Conservation (phyloP, 2,113 vertebrate genomes). For the Pagrus major region DNA sequence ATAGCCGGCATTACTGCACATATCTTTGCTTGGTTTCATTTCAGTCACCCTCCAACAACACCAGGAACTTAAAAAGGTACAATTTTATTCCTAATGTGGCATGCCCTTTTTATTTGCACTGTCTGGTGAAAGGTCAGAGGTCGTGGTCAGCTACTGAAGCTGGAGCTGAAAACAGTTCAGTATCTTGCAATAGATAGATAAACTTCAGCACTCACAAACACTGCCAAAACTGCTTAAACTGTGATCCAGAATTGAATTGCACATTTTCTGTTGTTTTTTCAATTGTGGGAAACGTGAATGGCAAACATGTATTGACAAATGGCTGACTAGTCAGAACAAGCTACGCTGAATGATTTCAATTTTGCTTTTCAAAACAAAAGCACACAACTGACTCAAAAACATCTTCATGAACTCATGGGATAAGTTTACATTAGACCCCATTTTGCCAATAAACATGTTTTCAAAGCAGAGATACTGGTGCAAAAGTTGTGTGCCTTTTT, state of each 20-base stretch:
- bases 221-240: not conserved
- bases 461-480: not conserved
- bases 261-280: not conserved
- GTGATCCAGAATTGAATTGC: not conserved
- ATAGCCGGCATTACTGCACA: not conserved
- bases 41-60: not conserved
- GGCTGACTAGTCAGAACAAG: not conserved
- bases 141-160: not conserved
- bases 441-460: not conserved
- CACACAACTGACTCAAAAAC: not conserved
- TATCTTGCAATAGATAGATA: not conserved
- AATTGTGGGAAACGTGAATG: not conserved
- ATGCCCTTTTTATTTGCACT: constrained; percentile 1
- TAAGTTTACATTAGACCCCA: not conserved
- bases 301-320: not conserved
- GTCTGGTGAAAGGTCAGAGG: constrained; percentile 11
- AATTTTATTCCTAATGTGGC: not conserved
- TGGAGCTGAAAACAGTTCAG: constrained; percentile 1
- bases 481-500: not conserved
- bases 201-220: not conserved
- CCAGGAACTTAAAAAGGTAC: not conserved
- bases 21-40: not conserved
- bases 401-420: not conserved
- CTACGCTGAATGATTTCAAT: not conserved
- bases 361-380: not conserved